phyloP scores from a whole-genome alignment of 2,113 vertebrate genomes.

The Thymallus thymallus region DNA sequence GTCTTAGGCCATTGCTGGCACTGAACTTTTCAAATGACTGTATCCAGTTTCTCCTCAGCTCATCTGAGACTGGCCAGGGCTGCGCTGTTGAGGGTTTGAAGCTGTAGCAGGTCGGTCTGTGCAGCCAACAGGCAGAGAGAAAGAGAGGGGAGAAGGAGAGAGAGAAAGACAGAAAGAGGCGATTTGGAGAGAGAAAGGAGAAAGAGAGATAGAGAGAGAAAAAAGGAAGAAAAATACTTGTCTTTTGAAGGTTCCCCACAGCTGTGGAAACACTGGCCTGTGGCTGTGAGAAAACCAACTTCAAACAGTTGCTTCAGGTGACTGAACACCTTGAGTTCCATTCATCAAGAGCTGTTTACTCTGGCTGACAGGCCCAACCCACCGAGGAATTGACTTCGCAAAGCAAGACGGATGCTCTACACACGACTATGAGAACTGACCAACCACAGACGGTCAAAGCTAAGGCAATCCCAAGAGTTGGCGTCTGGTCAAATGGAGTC shows the following conservation, averaged over 20 bases:
- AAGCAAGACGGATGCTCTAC: conserved; percentile 77
- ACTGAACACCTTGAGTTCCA: conserved; percentile 93
- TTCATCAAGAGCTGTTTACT: conserved; percentile 92
- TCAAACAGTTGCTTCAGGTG: conserved; percentile 91
- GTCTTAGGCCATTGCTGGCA: conserved; percentile 82
- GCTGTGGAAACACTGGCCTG: conserved; percentile 89
- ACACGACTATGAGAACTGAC: conserved; percentile 79
- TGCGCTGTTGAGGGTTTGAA: conserved; percentile 72
- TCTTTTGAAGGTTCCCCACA: conserved; percentile 85
- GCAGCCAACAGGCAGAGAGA: conserved; percentile 72
- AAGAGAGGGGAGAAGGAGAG: not conserved
- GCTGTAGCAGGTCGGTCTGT: conserved; percentile 74
- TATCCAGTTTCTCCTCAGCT: conserved; percentile 83
- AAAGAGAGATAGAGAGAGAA: not conserved
- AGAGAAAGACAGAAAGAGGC: conserved; percentile 49
- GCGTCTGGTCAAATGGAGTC: conserved; percentile 8
- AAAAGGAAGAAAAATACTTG: conserved; percentile 5
- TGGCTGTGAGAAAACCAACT: conserved; percentile 79
- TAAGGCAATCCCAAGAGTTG: conserved; percentile 49
- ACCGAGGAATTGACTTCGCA: conserved; percentile 79
- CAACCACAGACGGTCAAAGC: conserved; percentile 38
- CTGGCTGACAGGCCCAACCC: conserved; percentile 82
- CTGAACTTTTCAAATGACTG: conserved; percentile 78
- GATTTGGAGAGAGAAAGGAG: conserved; percentile 6
- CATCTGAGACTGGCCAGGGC: conserved; percentile 83